These are phyloP conservation scores for Nibea coibor DNA, from an alignment of 2,113 vertebrate genomes.

Conservation along the genomic window DNA sequence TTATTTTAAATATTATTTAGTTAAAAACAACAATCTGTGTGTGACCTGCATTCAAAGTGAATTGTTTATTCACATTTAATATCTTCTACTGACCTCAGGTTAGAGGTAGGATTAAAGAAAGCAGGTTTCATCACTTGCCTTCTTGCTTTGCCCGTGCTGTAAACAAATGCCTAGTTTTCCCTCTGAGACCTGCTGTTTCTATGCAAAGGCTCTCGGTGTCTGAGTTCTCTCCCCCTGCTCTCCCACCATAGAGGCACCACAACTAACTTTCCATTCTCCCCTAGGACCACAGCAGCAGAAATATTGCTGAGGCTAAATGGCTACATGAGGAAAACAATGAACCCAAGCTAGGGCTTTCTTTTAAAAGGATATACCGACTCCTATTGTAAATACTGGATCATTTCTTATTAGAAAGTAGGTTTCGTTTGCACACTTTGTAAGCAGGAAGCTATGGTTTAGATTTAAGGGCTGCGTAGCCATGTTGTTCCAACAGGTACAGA, in stretches of 20 bases:
- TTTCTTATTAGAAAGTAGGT: neutral
- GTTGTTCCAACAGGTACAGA: constrained; percentile 39
- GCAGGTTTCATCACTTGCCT: constrained; percentile 61
- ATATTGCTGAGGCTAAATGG: constrained; percentile 44
- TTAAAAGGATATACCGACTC: neutral
- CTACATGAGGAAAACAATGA: constrained; percentile 35
- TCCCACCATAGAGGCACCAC: constrained; percentile 67
- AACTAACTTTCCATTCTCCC: constrained; percentile 63
- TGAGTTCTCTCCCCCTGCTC: constrained; percentile 66
- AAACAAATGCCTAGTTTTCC: constrained; percentile 70
- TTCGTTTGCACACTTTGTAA: constrained; percentile 5
- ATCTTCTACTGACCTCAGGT: neutral
- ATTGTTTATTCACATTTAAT: neutral
- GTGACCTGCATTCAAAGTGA: constrained; percentile 5
- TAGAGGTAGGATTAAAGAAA: neutral
- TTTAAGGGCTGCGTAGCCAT: constrained; percentile 29
- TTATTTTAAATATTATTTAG: neutral
- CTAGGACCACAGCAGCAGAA: constrained; percentile 39
- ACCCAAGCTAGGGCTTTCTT: constrained; percentile 18
- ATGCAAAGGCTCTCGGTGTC: constrained; percentile 59
- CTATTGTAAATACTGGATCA: neutral
- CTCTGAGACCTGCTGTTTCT: constrained; percentile 71
- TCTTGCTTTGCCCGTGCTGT: constrained; percentile 55
- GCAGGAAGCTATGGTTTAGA: constrained; percentile 28
- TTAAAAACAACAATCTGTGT: neutral